Evolutionary conservation across 1,140 invertebrate species (phyloP), one percentile per base, ranked within the genome.

Genomic region (Scaptomyza pallida): DNA sequence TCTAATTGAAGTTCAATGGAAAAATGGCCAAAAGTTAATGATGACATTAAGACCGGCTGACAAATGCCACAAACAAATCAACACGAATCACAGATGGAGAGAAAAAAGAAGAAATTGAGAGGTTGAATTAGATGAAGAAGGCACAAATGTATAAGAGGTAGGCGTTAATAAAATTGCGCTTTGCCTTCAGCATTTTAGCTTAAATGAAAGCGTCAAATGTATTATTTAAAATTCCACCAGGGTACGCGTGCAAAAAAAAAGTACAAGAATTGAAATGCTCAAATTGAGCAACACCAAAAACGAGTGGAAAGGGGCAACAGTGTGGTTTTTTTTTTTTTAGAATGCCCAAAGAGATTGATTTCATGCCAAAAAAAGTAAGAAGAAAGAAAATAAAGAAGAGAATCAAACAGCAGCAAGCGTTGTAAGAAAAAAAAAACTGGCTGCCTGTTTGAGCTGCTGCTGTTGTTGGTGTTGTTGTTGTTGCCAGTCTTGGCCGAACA

Each of bases 1-100:
- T 61, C 76, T 76, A 85, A 86, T 86, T 86, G 70, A 78, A 77
- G 80, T 85, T 77, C 72, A 79, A 78, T 80, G 41, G 56, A 62
- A 57, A 68, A 56, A 65, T 71, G 55, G 61, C 51, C 55, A 70
- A 76, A 85, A 73, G 72, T 73, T 78, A 75, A 83, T 83, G 72
- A 79, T 77, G 79, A 72, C 81, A 77, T 80, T 86, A 68, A 47
- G 50, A 55, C 45, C 33, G 63, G 48, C 48, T 33, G 16, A 59
- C 19, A 50, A 26, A 30, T 13, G n/a, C 17, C 61, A 47, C 23
- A 19, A 45, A 57, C 43, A 37, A 61, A 33, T 30, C 52, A 68
- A 55, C 45, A 37, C 8, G 26, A 23, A 26, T 44, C 37, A 41
- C 51, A 57, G 26, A 30, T n/a, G n/a, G n/a, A 30, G 9, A 65